Evolutionary conservation across 2,888 invertebrate species (phyloP).

Genomic region (Leptodirus hochenwartii): DNA sequence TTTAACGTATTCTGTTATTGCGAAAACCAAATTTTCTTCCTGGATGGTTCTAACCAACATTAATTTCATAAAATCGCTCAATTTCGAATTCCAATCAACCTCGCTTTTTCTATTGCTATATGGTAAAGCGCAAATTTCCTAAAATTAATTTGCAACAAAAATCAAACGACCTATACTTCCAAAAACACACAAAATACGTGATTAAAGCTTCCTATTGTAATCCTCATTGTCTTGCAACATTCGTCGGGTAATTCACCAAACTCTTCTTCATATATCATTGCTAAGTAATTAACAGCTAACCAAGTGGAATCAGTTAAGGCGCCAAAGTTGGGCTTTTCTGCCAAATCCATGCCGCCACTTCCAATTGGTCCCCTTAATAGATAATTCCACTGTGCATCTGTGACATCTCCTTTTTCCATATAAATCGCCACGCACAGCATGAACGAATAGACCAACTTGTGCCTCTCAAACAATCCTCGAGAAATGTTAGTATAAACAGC

Average conservation of each 20-base stretch:
- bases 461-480: constrained; percentile 75
- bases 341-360: too few relatives aligned
- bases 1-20: constrained; percentile 62
- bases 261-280: constrained; percentile 32
- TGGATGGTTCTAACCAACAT: constrained; percentile 58
- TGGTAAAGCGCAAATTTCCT: constrained; percentile 26
- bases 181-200: constrained; percentile 26
- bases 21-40: constrained; percentile 67
- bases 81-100: constrained; percentile 40
- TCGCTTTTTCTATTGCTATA: constrained; percentile 11
- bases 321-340: constrained; percentile 40
- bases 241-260: constrained; percentile 38
- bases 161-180: not conserved
- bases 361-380: constrained; percentile 56
- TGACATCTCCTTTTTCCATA: constrained; percentile 40
- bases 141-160: constrained; percentile 12
- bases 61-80: constrained; percentile 61
- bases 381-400: constrained; percentile 53
- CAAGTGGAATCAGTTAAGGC: constrained; percentile 49
- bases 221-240: constrained; percentile 32
- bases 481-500: constrained; percentile 77
- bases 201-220: constrained; percentile 40
- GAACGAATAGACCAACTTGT: constrained; percentile 79
- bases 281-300: constrained; percentile 44
- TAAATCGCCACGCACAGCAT: constrained; percentile 62